Evolutionary conservation across 1,140 invertebrate species (phyloP), one percentile per base, ranked within the genome.

Genomic region (Harpegnathos saltator): DNA sequence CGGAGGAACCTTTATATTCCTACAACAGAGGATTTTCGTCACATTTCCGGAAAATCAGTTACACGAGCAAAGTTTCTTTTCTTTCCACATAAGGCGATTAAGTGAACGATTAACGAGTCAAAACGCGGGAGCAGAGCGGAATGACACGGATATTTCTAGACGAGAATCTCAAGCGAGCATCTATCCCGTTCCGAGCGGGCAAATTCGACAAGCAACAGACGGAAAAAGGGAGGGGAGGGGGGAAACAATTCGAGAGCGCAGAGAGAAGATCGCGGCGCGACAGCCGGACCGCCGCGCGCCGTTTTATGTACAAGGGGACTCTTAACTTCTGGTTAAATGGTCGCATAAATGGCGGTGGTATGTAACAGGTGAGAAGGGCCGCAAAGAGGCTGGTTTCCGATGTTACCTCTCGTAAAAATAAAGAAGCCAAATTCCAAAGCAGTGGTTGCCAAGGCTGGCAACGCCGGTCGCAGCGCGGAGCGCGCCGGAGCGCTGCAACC

Each of bases 391-490:
- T 77, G 86, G 83, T 89, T 89, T 84, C 81, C 69, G 83, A 80
- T 85, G 75, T 81, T 83, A 82, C 73, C 88, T 90, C 91, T 88
- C 87, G 78, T 92, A 91, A 91, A 92, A 91, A 92, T 92, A 90
- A 92, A 92, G 89, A 89, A 91, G 80, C 90, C 89, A 86, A 92
- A 92, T 92, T 92, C 91, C 91, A 90, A 89, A 91, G 89, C 91
- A 92, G 91, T 90, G 91, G 89, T 90, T 91, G 89, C 90, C 91
- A 44, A 44, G 9, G 29, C 38, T 33, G 24, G 56, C n/a, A n/a
- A n/a, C n/a, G n/a, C 59, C 15, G 12, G 33, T 0, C 38, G 26
- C 65, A n/a, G n/a, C n/a, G n/a, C n/a, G n/a, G n/a, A n/a, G n/a
- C n/a, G n/a, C n/a, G n/a, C n/a, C n/a, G 15, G 33, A 26, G 59